phyloP scores from a whole-genome alignment of 2,797 vertebrate species.

The Falco cherrug region DNA sequence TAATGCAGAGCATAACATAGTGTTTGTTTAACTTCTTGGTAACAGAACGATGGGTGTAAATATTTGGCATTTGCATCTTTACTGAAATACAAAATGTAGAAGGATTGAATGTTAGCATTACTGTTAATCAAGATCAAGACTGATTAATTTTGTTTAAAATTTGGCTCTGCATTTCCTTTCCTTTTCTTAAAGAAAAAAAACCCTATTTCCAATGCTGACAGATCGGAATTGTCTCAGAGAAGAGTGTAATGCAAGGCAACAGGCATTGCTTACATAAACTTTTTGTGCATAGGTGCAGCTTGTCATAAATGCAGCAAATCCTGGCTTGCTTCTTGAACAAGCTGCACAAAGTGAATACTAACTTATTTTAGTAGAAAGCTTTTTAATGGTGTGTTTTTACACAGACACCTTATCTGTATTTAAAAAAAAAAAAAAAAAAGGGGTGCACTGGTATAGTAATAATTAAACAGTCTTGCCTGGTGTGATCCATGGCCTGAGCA shows the following conservation, averaged over 20 bases:
- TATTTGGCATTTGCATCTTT: neutral
- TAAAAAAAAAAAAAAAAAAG: neutral
- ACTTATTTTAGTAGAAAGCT: neutral
- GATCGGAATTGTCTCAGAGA: neutral
- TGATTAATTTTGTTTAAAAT: neutral
- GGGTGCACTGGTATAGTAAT: neutral
- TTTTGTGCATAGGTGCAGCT: neutral
- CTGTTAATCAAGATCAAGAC: neutral
- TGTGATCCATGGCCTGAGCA: neutral
- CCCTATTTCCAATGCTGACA: neutral
- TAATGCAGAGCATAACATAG: neutral
- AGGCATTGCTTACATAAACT: neutral
- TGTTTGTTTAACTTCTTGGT: neutral
- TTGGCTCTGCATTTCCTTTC: neutral
- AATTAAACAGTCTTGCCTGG: neutral
- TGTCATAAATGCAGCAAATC: neutral
- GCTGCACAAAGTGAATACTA: neutral
- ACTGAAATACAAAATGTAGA: neutral
- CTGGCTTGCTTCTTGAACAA: neutral
- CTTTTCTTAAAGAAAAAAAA: neutral
- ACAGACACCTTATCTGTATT: neutral
- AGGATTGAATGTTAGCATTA: neutral
- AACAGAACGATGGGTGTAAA: neutral
- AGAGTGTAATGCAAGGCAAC: neutral
- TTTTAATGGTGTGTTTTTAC: neutral